Evolutionary conservation across 1,140 invertebrate genomes (phyloP).

Genomic region (Danaus melanippus): DNA sequence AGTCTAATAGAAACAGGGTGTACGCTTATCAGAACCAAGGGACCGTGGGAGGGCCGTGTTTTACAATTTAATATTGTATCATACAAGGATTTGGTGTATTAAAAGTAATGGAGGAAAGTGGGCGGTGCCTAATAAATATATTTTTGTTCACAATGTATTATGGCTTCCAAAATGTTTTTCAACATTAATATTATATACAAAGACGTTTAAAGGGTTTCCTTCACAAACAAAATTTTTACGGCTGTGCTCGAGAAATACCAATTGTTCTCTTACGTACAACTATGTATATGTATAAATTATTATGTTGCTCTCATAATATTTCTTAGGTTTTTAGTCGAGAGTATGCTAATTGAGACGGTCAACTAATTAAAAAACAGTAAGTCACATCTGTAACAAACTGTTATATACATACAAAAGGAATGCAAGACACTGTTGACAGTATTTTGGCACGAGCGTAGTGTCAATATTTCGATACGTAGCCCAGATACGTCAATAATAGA

Average conservation of each 20-base stretch:
- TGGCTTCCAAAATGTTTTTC: background rate
- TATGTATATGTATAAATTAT: no score
- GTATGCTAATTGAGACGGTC: constrained; percentile 6
- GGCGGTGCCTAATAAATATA: constrained; percentile 10
- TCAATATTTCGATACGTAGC: constrained; percentile 65
- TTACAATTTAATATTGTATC: constrained; percentile 45
- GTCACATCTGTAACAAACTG: no score
- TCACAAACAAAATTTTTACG: no score
- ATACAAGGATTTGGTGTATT: constrained; percentile 29
- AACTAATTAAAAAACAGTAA: constrained; percentile 8
- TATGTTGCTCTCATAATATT: no score
- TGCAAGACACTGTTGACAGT: constrained; percentile 20
- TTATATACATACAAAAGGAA: constrained; percentile 7
- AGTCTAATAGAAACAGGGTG: no score
- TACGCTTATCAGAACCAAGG: constrained; percentile 2
- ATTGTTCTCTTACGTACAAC: no score
- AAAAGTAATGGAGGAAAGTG: constrained; percentile 29
- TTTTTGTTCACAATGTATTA: constrained; percentile 5
- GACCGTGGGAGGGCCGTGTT: constrained; percentile 11
- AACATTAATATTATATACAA: background rate
- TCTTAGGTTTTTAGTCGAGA: no score
- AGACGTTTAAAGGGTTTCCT: no score
- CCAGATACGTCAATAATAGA: constrained; percentile 59
- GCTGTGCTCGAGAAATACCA: no score
- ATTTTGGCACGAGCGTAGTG: constrained; percentile 52